Evolutionary conservation across 2,888 invertebrate species (phyloP), one percentile per base, ranked within the genome.

Genomic region (Bugula neritina): DNA sequence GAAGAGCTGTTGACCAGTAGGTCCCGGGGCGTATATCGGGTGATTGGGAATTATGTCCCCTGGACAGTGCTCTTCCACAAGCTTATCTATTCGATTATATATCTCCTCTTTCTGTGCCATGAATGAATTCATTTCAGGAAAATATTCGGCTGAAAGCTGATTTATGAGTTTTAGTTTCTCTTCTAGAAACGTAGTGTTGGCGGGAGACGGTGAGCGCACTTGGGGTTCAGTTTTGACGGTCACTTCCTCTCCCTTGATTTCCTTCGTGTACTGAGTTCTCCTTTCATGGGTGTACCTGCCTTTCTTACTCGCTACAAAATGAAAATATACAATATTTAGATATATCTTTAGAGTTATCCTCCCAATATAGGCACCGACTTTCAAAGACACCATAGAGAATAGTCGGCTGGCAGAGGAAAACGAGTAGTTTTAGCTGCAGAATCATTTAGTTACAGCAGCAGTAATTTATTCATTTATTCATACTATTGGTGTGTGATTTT

Each of bases 281-380:
- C 63, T 27, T 31, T 63, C 63, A 31, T 63, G 63, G 31, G 63
- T 63, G 63, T 63, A 63, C 2, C 63, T 27, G 3, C 63, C 63
- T 63, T 63, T 63, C 31, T 63, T 63, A 27, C 63, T 63, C 27
- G 63, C 63, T 63, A n/a, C 31, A 63, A 57, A n/a, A 17, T n/a
- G n/a, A n/a, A n/a, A n/a, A n/a, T n/a, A n/a, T n/a, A n/a, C n/a
- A n/a, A n/a, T n/a, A n/a, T n/a, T n/a, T n/a, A n/a, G n/a, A n/a
- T n/a, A n/a, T n/a, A n/a, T n/a, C n/a, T n/a, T n/a, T n/a, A n/a
- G n/a, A n/a, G n/a, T n/a, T n/a, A n/a, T n/a, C n/a, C n/a, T n/a
- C n/a, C n/a, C n/a, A n/a, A n/a, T n/a, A n/a, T n/a, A n/a, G n/a
- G n/a, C n/a, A n/a, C n/a, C n/a, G n/a, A n/a, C n/a, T n/a, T n/a